Evolutionary conservation across 30 jellyfish, hydroid and myxozoan genomes (phyloP).

Genomic region (Hydractinia symbiolongicarpus): DNA sequence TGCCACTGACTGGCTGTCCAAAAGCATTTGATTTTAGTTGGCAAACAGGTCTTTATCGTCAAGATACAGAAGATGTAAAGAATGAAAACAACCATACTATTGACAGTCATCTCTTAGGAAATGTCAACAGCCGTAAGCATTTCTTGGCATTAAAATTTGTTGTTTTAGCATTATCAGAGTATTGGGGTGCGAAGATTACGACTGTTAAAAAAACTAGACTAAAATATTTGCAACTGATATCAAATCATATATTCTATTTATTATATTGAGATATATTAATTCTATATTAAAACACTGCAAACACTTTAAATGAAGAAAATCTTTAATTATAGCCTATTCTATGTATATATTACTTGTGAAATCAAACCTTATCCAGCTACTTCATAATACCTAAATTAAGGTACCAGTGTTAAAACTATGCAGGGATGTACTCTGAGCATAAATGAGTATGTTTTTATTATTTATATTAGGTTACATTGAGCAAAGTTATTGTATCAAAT

Average conservation of each 20-base stretch:
- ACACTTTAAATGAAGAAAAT: no score
- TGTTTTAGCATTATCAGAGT: no score
- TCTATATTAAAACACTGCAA: no score
- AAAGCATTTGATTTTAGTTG: conserved; percentile 11
- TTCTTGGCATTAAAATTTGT: not conserved
- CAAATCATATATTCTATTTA: no score
- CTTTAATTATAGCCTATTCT: no score
- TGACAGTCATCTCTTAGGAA: conserved; percentile 26
- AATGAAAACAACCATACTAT: conserved; percentile 27
- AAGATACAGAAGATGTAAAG: conserved; percentile 36
- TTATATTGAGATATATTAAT: no score
- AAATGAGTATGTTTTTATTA: not conserved
- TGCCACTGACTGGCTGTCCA: conserved; percentile 47
- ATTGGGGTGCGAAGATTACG: no score
- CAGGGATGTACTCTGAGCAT: not conserved
- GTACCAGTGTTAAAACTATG: not conserved
- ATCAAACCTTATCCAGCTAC: no score
- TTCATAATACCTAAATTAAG: no score
- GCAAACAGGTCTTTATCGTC: conserved; percentile 30
- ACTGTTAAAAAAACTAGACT: no score
- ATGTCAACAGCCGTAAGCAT: conserved; percentile 38
- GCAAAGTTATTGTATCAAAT: conserved; percentile 21
- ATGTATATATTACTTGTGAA: no score
- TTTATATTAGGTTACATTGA: not conserved
- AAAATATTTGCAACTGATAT: no score